Conservation (phyloP, 2,888 invertebrate genomes). For the Cerastis rubricosa region DNA sequence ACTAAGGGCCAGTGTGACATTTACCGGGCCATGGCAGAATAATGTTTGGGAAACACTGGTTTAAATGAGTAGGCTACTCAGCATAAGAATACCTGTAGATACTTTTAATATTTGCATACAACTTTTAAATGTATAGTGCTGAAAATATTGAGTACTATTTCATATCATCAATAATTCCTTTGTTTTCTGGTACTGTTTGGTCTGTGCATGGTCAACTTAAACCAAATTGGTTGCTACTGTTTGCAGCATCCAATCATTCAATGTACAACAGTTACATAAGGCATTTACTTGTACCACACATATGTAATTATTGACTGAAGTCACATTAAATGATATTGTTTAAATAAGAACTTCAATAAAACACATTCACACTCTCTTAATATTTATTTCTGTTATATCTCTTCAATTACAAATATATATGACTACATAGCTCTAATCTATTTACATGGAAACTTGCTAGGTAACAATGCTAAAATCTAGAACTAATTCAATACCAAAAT, state of each 20-base stretch:
- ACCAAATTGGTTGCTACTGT: not conserved
- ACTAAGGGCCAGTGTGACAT: too few relatives aligned
- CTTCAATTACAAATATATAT: constrained; percentile 8
- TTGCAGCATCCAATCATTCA: not conserved
- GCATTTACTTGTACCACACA: not conserved
- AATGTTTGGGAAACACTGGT: too few relatives aligned
- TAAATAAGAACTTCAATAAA: constrained; percentile 39
- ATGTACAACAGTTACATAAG: not conserved
- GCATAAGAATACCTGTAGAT: too few relatives aligned
- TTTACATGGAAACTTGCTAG: constrained; percentile 50
- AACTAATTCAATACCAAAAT: constrained; percentile 56
- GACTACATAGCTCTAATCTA: constrained; percentile 7
- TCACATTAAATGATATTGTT: not conserved
- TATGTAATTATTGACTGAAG: not conserved
- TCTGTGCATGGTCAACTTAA: not conserved
- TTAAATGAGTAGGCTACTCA: not conserved
- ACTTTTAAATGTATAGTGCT: not conserved
- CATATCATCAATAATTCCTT: not conserved
- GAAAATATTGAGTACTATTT: not conserved
- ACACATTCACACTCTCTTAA: constrained; percentile 49
- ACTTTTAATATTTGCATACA: not conserved
- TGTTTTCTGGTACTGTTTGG: not conserved
- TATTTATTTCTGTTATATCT: constrained; percentile 46
- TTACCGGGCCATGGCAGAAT: too few relatives aligned
- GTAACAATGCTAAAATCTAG: constrained; percentile 5